Percentiles rank a stretch among this genome's conserved stretches.
These are phyloP conservation scores for Homalodisca vitripennis DNA, from an alignment of 1,140 invertebrate genomes.

Conservation along the genomic window DNA sequence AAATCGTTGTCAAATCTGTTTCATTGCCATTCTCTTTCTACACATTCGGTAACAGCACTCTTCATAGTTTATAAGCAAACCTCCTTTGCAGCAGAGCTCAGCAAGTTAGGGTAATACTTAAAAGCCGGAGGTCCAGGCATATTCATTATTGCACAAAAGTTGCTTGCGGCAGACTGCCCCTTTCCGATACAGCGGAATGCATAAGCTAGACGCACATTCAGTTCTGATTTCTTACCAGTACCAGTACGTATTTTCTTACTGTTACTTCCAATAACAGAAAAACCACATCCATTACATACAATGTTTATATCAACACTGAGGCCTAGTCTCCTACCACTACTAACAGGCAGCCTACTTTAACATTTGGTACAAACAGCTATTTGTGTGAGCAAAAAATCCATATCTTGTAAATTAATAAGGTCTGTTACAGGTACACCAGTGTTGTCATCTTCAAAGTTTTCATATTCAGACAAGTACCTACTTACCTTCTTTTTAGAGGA, in stretches of 20 bases:
- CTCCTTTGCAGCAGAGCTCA: slow-evolving; percentile 4
- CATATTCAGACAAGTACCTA: background rate
- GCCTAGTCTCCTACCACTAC: background rate
- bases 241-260: background rate
- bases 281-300: slow-evolving; percentile 18
- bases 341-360: background rate
- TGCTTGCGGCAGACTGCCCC: slow-evolving; percentile 18
- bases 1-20: slow-evolving; percentile 10
- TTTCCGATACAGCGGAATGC: slow-evolving; percentile 27
- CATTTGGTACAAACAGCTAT: no score
- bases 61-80: slow-evolving; percentile 18
- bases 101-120: background rate
- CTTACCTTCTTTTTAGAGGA: background rate
- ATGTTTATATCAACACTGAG: slow-evolving; percentile 17
- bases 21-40: slow-evolving; percentile 20
- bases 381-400: background rate
- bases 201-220: slow-evolving; percentile 15
- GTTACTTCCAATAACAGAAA: background rate
- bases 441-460: background rate
- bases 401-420: background rate
- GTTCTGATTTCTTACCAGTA: slow-evolving; percentile 10
- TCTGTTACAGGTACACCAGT: background rate
- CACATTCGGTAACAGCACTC: slow-evolving; percentile 8
- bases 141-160: slow-evolving; percentile 22
- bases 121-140: slow-evolving; percentile 9